Evolutionary conservation across 2,888 invertebrate genomes (phyloP), one percentile per base, ranked within the genome.

Genomic region (Globia sparganii): DNA sequence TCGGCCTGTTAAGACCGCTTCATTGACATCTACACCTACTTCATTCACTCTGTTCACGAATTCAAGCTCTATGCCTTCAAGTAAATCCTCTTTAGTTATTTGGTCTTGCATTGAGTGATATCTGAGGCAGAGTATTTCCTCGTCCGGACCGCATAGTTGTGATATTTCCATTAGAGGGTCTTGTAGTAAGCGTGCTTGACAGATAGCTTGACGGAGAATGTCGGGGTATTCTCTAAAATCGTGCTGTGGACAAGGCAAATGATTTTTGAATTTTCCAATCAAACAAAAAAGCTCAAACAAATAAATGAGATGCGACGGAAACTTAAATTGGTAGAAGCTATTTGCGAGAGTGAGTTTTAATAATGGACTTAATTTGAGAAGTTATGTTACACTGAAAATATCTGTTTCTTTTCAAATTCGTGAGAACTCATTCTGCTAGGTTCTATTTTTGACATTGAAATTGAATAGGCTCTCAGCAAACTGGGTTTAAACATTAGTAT

Each of bases 161-260:
- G 99, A 98, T 93, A 99, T 99, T 94, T 99, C 99, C 82, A 99
- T 97, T 0, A 99, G 96, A 0, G 99, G 99, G 95, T 99, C 99
- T 94, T 99, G 99, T 90, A 99, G 96, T 78, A 99, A 97, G 37
- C 99, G 97, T 0, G 99, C 99, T 79, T 99, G 96, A 0, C 99
- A 99, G 74, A 99, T 98, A 0, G 99, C 99, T 95, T 99, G 99
- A 0, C 99, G 97, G 4, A 99, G 95, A 25, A 99, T 96, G 67
- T 98, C 97, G 0, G 99, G 99, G 94, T 99, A 99, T 91, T 99
- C 99, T 82, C 99, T 97, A 93, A 99, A 99, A 92, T 99, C 99
- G 56, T 97, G 94, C 97, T 97, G 93, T 59, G 90, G 90, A 72
- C 64, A 78, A 74, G 5, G 40, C 0, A 46, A 56, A 65, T 37